Base-by-base conservation (phyloP, 35 echinoderm and acorn worm species). In the Heliocidaris tuberculata region DNA sequence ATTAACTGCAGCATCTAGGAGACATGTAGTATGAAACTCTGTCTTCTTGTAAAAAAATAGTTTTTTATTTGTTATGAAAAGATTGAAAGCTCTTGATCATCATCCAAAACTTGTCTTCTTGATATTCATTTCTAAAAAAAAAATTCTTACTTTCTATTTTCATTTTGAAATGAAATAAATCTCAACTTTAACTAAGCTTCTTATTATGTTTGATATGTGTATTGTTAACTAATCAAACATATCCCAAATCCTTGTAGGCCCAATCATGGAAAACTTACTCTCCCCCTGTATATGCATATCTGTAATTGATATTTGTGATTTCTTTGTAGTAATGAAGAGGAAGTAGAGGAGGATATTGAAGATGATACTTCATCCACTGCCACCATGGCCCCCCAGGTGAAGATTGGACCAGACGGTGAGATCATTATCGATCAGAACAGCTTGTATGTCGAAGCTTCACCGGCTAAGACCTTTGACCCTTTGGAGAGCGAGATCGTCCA, bases 341-440 rank as follows among this genome's bases (percentile, higher is more conserved):
- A 96, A 48, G 93, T 88, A 15, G 94, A 92, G 32, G 97, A 96
- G 30, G 94, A 93, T 47, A 85, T 54, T 59, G 94, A 93, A 10
- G 94, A 60, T 6, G 50, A 93, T 59, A 24, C 49, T 11, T 17
- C 90, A 2, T 32, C 88, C 59, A 47, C 88, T 32, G 61, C 24
- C 91, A 94, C 88, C 19, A 90, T 96, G 47, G 98, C 96, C 31
- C 98, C 98, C 3, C 98, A 99, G 94, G 98, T 99, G 48, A 99
- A 96, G 91, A 97, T 99, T 93, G 97, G 97, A 48, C 97, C 97
- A 31, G 98, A 99, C 93, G 98, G 98, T 24, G 90, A 89, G 65
- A 96, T 99, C 31, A 96, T 99, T 21, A 60, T 99, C 27, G 96
- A 97, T 50, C 87, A 93, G 65, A 95, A 70, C 48, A 99, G 97